Evolutionary conservation across 2,797 vertebrate species (phyloP).

Genomic region (Cephalopachus bancanus): DNA sequence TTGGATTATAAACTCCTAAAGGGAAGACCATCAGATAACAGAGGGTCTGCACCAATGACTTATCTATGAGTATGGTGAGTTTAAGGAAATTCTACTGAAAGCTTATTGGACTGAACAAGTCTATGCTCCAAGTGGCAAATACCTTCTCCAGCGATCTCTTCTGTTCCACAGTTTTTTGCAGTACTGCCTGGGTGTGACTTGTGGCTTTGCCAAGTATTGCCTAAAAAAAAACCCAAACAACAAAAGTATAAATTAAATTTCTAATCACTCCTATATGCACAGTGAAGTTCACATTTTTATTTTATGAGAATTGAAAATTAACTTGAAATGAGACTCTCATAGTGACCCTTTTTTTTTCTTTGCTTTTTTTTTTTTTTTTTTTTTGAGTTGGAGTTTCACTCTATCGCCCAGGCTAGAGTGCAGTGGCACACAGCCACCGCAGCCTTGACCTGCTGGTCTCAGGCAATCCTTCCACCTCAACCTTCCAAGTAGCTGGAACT

Average conservation of each 20-base stretch:
- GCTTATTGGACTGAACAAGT: neutral
- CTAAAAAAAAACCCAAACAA: constrained; percentile 85
- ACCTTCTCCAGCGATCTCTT: constrained; percentile 96
- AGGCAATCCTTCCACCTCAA: too few species aligned
- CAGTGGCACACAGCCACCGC: too few species aligned
- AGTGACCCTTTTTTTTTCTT: neutral
- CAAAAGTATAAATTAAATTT: neutral
- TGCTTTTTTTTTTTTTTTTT: too few species aligned
- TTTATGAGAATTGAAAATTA: constrained; percentile 35
- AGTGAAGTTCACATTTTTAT: constrained; percentile 12
- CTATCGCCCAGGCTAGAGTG: too few species aligned
- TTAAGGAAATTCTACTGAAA: neutral
- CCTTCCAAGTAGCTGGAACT: too few species aligned
- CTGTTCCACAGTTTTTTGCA: constrained; percentile 94
- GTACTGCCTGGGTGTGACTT: constrained; percentile 93
- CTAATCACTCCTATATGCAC: neutral
- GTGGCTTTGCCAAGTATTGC: constrained; percentile 95
- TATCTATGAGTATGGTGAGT: neutral
- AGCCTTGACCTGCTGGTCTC: too few species aligned
- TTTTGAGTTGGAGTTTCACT: too few species aligned
- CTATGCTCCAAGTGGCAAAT: constrained; percentile 1
- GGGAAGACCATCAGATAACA: neutral
- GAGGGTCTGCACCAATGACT: neutral
- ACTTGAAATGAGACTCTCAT: constrained; percentile 26
- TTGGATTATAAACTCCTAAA: neutral